A percentile compares a stretch with the other conserved stretches of the same genome.
Evolutionary conservation across 2,113 vertebrate species (phyloP).

Genomic region (Ammodytes dubius): DNA sequence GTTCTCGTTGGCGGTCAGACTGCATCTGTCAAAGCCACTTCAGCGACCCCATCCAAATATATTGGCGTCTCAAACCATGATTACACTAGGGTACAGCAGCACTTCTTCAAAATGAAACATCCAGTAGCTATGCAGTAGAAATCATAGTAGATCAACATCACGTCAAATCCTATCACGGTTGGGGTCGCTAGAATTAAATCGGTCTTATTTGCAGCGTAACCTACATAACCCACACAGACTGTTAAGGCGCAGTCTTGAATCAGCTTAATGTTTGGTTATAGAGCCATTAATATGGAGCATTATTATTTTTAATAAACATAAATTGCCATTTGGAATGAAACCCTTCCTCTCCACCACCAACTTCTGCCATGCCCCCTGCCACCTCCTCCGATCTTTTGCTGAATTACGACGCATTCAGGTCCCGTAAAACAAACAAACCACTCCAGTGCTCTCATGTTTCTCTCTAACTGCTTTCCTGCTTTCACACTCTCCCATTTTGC

Average conservation of each 20-base stretch:
- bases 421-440: slow-evolving; percentile 73
- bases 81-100: slow-evolving; percentile 17
- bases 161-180: slow-evolving; percentile 11
- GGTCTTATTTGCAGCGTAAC: background rate
- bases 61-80: slow-evolving; percentile 32
- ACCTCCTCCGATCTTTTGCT: slow-evolving; percentile 28
- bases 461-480: slow-evolving; percentile 66
- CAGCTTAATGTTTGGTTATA: slow-evolving; percentile 35
- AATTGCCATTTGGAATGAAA: slow-evolving; percentile 32
- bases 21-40: slow-evolving; percentile 59
- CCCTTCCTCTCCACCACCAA: slow-evolving; percentile 18
- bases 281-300: slow-evolving; percentile 23
- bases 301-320: slow-evolving; percentile 39
- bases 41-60: background rate
- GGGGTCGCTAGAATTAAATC: background rate
- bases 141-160: slow-evolving; percentile 19
- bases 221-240: background rate
- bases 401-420: slow-evolving; percentile 62
- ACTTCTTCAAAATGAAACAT: slow-evolving; percentile 48
- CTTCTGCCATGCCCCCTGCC: slow-evolving; percentile 15
- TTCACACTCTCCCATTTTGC: slow-evolving; percentile 18
- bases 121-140: background rate
- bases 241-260: slow-evolving; percentile 17
- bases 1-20: slow-evolving; percentile 27
- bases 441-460: slow-evolving; percentile 63